Conservation (phyloP, 2,113 vertebrate species). For the Motacilla alba region DNA sequence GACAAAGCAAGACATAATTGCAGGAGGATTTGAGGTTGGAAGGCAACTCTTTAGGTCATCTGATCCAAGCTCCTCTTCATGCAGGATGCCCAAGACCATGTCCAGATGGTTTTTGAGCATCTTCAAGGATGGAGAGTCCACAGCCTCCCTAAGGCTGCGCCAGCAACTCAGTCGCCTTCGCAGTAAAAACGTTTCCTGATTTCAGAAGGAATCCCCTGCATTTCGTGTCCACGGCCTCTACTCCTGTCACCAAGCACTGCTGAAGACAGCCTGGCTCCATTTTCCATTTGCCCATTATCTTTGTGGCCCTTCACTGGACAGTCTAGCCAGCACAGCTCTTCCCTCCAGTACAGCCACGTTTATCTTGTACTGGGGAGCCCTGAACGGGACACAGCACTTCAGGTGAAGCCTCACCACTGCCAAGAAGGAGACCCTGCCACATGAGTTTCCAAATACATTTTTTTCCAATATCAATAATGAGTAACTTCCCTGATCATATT, state of each 20-base stretch:
- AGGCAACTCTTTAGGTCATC: not conserved
- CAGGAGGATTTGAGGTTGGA: not conserved
- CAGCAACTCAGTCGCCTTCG: not conserved
- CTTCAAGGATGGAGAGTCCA: not conserved
- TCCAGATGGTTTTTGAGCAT: accelerated
- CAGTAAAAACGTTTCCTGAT: not conserved
- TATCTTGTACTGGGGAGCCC: not conserved
- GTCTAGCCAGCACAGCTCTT: not conserved
- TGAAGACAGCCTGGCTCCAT: not conserved
- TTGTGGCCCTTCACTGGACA: not conserved
- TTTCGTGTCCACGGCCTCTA: not conserved
- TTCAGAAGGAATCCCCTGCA: not conserved
- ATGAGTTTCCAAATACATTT: not conserved
- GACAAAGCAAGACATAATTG: not conserved
- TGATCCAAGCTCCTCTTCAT: not conserved
- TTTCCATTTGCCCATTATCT: not conserved
- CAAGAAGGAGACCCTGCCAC: not conserved
- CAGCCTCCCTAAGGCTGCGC: not conserved
- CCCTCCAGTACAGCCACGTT: accelerated
- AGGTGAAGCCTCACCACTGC: not conserved
- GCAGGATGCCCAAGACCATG: not conserved
- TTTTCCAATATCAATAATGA: not conserved
- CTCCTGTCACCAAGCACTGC: not conserved
- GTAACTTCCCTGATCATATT: not conserved
- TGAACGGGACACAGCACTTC: not conserved